These are phyloP conservation scores for Lasioglossum leucozonium DNA, from an alignment of 2,888 invertebrate species.

Conservation along the genomic window DNA sequence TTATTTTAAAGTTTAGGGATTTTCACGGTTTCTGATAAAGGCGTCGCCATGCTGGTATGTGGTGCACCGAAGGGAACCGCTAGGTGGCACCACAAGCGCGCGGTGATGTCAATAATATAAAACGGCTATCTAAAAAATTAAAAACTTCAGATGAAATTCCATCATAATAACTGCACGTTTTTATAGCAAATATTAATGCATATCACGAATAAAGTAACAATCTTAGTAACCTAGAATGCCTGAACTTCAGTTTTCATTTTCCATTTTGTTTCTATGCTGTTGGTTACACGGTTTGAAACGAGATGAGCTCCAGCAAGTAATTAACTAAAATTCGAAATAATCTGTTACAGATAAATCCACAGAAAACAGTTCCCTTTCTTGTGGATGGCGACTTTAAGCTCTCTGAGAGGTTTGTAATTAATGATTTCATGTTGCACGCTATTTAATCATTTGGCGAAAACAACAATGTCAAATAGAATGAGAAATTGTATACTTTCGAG, in stretches of 20 bases:
- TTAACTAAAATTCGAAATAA: background rate
- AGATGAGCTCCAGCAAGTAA: background rate
- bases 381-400: slow-evolving; percentile 80
- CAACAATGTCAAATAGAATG: background rate
- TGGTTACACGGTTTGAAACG: background rate
- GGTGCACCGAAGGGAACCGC: no score
- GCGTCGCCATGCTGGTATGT: no score
- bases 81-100: no score
- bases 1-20: no score
- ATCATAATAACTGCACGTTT: no score
- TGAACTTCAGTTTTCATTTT: background rate
- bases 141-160: no score
- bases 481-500: background rate
- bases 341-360: slow-evolving; percentile 77
- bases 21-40: no score
- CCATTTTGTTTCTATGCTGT: background rate
- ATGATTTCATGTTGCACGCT: background rate
- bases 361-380: slow-evolving; percentile 77
- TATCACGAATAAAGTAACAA: background rate
- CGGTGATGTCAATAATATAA: no score
- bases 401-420: slow-evolving; percentile 77
- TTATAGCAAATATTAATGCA: background rate
- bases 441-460: slow-evolving; percentile 2
- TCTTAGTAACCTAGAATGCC: background rate
- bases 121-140: no score